phyloP scores from a whole-genome alignment of 2,888 invertebrate species.

The Trisateles emortualis region DNA sequence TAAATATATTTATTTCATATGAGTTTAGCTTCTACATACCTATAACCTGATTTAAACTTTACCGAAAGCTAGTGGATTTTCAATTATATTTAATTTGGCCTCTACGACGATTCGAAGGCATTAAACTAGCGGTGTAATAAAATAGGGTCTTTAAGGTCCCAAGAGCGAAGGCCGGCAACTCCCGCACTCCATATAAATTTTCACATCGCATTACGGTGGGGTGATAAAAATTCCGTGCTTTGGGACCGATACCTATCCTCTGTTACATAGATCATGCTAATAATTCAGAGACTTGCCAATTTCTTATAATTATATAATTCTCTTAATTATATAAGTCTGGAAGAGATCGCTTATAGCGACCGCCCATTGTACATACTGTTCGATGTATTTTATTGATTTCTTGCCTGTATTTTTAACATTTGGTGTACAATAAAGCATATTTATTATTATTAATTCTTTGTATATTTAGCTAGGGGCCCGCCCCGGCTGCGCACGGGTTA shows the following conservation, averaged over 20 bases:
- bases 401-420: too few species aligned
- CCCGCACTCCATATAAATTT: constrained; percentile 55
- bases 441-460: too few species aligned
- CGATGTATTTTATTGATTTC: too few species aligned
- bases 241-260: constrained; percentile 32
- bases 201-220: constrained; percentile 58
- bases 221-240: constrained; percentile 56
- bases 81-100: constrained; percentile 32
- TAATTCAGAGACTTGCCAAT: constrained; percentile 17
- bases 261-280: constrained; percentile 25
- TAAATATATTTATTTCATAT: too few species aligned
- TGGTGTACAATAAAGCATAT: too few species aligned
- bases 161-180: constrained; percentile 10
- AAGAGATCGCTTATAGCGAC: too few species aligned
- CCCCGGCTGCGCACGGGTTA: too few species aligned
- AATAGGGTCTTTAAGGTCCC: constrained; percentile 29
- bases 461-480: too few species aligned
- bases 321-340: too few species aligned
- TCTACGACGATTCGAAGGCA: constrained; percentile 28
- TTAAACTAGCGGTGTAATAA: constrained; percentile 33
- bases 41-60: too few species aligned
- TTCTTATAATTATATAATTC: background rate
- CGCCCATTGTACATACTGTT: too few species aligned
- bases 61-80: constrained; percentile 15
- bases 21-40: too few species aligned